Evolutionary conservation across 2,113 vertebrate genomes (phyloP), one percentile per base, ranked within the genome.

Genomic region (Marcusenius ussheri): DNA sequence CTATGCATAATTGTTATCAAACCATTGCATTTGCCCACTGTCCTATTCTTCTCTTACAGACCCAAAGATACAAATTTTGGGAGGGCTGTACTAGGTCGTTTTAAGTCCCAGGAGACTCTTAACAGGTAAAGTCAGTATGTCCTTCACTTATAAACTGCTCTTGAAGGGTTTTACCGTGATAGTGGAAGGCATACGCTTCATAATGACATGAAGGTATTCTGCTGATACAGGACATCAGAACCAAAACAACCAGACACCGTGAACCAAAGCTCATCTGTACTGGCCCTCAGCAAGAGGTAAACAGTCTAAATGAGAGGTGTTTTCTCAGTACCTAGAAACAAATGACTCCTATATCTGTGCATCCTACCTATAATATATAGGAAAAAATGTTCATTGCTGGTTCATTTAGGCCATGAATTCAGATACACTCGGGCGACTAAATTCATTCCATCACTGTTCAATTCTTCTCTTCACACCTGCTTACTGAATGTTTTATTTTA

Each of bases 21-120:
- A 62, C 39, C 31, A 11, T 62, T 9, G 21, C 31, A 58, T 42
- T 88, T 58, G 31, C 3, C 7, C 8, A 88, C 21, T 6, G 56
- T 74, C 51, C 56, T 83, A 92, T 80, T 94, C 93, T 92, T 89
- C 85, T 88, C 93, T 80, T 92, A 27, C 93, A 99, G 98, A 91
- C 92, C 62, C n/a, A 70, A 80, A 15, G 97, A 98, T 91, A 95
- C 97, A 92, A 99, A 99, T 94, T 98, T 96, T 10, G 97, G 96
- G 49, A 96, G 90, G 93, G 91, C 39, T 42, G 92, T 96, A 90
- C 88, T 96, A 3, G 31, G 88, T 87, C 91, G 86, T 0, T 87
- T 89, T 91, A 93, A 19, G 90, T 90, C 94, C 24, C 91, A 15
- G 35, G 95, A 96, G 49, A 92, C 46, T 39, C 46, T 91, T 42